Evolutionary conservation across 2,888 invertebrate genomes (phyloP).

Genomic region (Cheilosia urbana): DNA sequence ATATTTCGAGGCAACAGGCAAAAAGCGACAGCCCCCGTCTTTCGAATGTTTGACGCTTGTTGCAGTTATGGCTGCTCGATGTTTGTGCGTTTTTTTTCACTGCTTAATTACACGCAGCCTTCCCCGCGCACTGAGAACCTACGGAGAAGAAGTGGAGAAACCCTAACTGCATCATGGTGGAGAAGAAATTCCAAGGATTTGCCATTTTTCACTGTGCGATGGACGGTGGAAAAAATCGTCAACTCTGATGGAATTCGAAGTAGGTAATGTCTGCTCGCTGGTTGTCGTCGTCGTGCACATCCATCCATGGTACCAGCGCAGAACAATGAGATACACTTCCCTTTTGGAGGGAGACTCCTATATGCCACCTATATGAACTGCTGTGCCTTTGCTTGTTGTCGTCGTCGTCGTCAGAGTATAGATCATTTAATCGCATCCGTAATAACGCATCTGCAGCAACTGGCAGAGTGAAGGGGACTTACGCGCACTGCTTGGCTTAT

Average conservation of each 20-base stretch:
- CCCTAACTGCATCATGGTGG: slow-evolving; percentile 71
- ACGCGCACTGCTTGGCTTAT: slow-evolving; percentile 65
- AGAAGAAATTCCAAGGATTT: slow-evolving; percentile 71
- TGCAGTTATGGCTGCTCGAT: slow-evolving; percentile 66
- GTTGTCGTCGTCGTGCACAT: slow-evolving; percentile 59
- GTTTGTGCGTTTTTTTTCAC: slow-evolving; percentile 22
- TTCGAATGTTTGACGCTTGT: slow-evolving; percentile 65
- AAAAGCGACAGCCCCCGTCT: slow-evolving; percentile 46
- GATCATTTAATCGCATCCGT: slow-evolving; percentile 74
- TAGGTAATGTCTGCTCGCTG: slow-evolving; percentile 64
- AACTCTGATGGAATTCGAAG: slow-evolving; percentile 74
- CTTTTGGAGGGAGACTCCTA: slow-evolving; percentile 67
- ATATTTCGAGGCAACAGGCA: slow-evolving; percentile 65
- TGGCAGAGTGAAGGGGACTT: background rate
- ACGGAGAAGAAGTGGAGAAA: slow-evolving; percentile 21
- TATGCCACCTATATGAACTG: slow-evolving; percentile 25
- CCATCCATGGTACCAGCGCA: slow-evolving; percentile 62
- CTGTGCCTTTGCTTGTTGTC: background rate
- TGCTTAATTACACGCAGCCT: slow-evolving; percentile 70
- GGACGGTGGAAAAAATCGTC: slow-evolving; percentile 45
- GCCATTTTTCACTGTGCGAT: slow-evolving; percentile 65
- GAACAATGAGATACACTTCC: slow-evolving; percentile 71
- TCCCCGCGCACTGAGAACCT: slow-evolving; percentile 13
- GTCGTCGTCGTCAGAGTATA: slow-evolving; percentile 51
- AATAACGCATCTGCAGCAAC: slow-evolving; percentile 66